Evolutionary conservation across 2,797 vertebrate genomes (phyloP).

Genomic region (Diceros bicornis): DNA sequence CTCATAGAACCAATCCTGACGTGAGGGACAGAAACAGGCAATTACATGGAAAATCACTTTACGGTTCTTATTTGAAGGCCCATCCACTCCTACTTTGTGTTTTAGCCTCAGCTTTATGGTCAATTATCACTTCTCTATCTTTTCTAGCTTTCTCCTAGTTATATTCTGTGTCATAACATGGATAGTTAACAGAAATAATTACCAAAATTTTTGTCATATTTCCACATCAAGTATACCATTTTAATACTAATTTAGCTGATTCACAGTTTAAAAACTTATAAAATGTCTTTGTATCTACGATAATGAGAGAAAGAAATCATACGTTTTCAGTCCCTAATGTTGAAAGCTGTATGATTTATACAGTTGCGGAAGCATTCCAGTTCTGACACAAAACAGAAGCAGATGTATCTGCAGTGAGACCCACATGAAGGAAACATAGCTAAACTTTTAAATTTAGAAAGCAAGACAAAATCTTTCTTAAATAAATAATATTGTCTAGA

Average conservation of each 20-base stretch:
- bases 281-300: conserved; percentile 58
- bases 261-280: conserved; percentile 69
- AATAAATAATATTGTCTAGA: conserved; percentile 27
- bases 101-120: background rate
- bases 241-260: conserved; percentile 69
- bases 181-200: background rate
- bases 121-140: background rate
- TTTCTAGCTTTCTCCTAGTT: background rate
- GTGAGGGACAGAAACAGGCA: background rate
- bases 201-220: conserved; percentile 40
- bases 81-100: background rate
- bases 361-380: conserved; percentile 40
- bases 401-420: conserved; percentile 40
- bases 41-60: conserved; percentile 64
- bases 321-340: conserved; percentile 47
- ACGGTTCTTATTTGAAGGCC: conserved; percentile 18
- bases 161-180: background rate
- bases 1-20: background rate
- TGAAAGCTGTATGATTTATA: conserved; percentile 47
- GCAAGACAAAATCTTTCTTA: conserved; percentile 17
- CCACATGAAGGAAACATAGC: background rate
- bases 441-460: background rate
- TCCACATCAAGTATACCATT: conserved; percentile 12
- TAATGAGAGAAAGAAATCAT: conserved; percentile 53
- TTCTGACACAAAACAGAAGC: conserved; percentile 56